Base-by-base conservation (phyloP, 2,888 invertebrate species). In the Apamea anceps region DNA sequence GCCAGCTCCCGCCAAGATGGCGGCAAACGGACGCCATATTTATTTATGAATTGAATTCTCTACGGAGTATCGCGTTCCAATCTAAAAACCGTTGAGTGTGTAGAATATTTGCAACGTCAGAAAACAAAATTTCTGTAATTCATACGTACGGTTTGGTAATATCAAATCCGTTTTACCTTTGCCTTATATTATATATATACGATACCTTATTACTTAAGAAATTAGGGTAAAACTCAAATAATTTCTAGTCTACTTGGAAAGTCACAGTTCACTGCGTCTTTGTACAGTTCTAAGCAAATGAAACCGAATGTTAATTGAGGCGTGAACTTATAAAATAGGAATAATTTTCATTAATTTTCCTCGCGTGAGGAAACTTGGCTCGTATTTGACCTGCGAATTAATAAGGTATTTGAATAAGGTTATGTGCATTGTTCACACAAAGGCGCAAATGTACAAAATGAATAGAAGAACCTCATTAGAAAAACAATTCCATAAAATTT, bases 11-110 rank as follows among this genome's bases (percentile, higher is more conserved):
- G 89, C 88, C 91, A 92, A 91, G 88, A 93, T 92, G 93, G 92
- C 93, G 90, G 89, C 86, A 87, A 85, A 79, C 87, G 81, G 90
- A 84, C 90, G 91, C 92, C 92, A 93, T 93, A 92, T 93, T 93
- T 93, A 94, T 94, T 93, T 94, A 93, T 93, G 92, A 94, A 92
- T 91, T 91, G 87, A 92, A 92, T 91, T 91, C 92, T 89, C 92
- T 82, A 87, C 80, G 90, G 92, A 89, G 90, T 89, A 91, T 92
- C 86, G 89, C 89, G 89, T 89, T 91, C 91, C 91, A 92, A 92
- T 92, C 88, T 91, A 90, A 92, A 92, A 91, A 88, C 79, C 89
- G 86, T 90, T 76, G 82, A 84, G 85, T 87, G 81, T 86, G 82
- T 85, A 78, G 74, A 85, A 82, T 88, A 87, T 85, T 83, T 79